Percentiles rank a stretch among this genome's conserved stretches.
Conservation (phyloP, 2,113 vertebrate genomes). For the Solea solea region DNA sequence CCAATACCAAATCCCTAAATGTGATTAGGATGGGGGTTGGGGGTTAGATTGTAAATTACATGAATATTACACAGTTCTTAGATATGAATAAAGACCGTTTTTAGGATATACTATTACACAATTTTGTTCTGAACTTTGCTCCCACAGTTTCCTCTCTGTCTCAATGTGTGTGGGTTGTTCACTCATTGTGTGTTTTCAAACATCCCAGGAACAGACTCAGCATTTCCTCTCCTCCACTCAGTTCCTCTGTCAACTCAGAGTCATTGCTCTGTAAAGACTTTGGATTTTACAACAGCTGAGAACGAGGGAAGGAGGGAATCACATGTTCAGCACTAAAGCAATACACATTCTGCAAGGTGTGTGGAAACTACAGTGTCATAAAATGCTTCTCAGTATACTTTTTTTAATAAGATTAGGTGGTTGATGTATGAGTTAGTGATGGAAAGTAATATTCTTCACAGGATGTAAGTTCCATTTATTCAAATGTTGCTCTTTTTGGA, state of each 20-base stretch:
- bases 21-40: too few species aligned
- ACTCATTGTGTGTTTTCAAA: conserved; percentile 15
- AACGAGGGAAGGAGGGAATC: neutral
- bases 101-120: too few species aligned
- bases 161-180: neutral
- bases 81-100: too few species aligned
- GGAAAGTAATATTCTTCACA: too few species aligned
- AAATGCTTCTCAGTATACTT: neutral
- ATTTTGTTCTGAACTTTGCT: neutral
- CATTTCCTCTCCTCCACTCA: conserved; percentile 57
- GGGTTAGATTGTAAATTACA: too few species aligned
- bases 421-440: neutral
- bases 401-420: neutral
- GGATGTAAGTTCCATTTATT: too few species aligned
- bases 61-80: too few species aligned
- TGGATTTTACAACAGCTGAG: conserved; percentile 1
- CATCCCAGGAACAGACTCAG: conserved; percentile 69
- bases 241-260: conserved; percentile 45
- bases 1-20: neutral
- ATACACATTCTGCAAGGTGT: neutral
- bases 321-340: conserved; percentile 10
- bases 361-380: neutral
- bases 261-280: too few species aligned
- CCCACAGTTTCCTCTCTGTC: neutral
- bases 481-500: too few species aligned